Base-by-base conservation (phyloP, 2,888 invertebrate species). In the Drosophila atripex region DNA sequence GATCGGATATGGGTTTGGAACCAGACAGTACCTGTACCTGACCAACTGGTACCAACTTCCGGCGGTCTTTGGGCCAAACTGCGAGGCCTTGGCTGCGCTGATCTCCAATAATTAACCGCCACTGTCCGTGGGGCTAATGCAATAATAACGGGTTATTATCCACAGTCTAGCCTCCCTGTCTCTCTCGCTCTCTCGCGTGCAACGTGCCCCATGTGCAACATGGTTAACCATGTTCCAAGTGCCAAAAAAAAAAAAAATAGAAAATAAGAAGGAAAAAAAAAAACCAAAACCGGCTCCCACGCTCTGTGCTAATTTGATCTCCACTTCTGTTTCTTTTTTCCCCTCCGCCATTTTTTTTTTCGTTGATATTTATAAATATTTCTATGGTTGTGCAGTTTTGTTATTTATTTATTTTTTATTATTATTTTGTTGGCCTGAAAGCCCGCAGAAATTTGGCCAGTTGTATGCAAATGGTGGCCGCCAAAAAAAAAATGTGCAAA, bases 231-330 rank as follows among this genome's bases (percentile, higher is more conserved):
- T 56, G 65, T 69, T 52, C 73, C 73, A 52, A 55, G 49, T 73
- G 52, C 52, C 73, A 46, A 71, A 54, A 52, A 60, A 51, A 38
- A 28, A 6, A 25, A 53, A 49, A 14, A 57, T n/a, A n/a, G n/a
- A n/a, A n/a, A n/a, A n/a, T n/a, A n/a, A n/a, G n/a, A 43, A 53
- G 43, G 51, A 53, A 55, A 52, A 39, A 53, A 53, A 35, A 35
- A 6, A 32, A 4, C 35, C 2, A 7, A 78, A 85, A 88, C 77
- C 75, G 74, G 77, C 88, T 88, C 88, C 88, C 89, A 88, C 88
- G 89, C 88, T 84, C 75, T 89, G 88, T 89, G 88, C 88, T 89
- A 89, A 88, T 89, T 88, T 89, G 77, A 76, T 76, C 75, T 83
- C 71, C 83, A 87, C 80, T 87, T 87, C 70, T 66, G 72, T 70